Evolutionary conservation across 2,797 vertebrate genomes (phyloP).

Genomic region (Vireo griseus): DNA sequence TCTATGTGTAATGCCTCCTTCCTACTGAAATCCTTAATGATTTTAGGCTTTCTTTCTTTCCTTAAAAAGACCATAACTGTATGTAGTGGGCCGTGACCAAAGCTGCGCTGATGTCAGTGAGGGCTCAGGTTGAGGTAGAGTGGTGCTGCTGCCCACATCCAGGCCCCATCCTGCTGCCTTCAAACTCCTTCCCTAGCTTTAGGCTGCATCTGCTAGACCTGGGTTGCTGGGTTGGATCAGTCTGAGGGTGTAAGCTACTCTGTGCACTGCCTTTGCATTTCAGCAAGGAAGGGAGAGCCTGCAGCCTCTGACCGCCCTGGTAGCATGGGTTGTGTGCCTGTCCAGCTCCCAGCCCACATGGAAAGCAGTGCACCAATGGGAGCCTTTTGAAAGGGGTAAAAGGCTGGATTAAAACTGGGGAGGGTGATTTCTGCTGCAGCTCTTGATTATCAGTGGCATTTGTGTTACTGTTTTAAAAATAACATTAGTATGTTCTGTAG

Average conservation of each 20-base stretch:
- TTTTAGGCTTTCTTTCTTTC: not conserved
- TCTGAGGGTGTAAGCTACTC: not conserved
- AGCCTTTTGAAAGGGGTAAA: not conserved
- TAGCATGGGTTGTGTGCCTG: not conserved
- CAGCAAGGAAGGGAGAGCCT: not conserved
- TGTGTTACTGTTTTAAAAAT: not conserved
- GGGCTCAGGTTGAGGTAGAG: not conserved
- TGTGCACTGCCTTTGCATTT: not conserved
- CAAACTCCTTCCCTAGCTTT: not conserved
- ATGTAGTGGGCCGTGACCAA: not conserved
- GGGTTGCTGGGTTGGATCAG: accelerated
- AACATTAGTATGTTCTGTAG: not conserved
- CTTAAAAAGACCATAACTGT: not conserved
- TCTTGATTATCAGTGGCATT: not conserved
- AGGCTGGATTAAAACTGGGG: not conserved
- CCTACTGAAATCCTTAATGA: not conserved
- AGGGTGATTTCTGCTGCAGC: not conserved
- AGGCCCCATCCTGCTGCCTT: not conserved
- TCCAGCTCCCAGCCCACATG: not conserved
- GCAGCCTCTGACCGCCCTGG: accelerated
- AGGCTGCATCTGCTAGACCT: not conserved
- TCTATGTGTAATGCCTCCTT: not conserved
- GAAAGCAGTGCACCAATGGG: not conserved
- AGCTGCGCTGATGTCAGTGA: not conserved
- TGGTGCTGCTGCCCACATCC: not conserved